Conservation (phyloP, 2,888 invertebrate genomes). For the Unio pictorum region DNA sequence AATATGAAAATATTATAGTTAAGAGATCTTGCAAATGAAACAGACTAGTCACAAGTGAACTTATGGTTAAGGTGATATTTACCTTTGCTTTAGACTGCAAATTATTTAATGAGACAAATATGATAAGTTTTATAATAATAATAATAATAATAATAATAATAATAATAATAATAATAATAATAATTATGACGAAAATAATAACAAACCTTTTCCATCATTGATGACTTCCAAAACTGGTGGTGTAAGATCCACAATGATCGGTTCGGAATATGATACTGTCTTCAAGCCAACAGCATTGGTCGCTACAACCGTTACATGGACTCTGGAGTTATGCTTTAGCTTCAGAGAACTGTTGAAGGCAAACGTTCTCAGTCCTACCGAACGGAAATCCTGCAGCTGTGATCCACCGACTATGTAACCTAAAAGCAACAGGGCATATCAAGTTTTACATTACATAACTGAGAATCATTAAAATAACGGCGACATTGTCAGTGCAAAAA, state of each 20-base stretch:
- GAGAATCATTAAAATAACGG: too few relatives aligned
- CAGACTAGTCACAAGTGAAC: neutral
- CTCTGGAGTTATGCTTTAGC: slow-evolving; percentile 36
- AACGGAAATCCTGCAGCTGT: slow-evolving; percentile 33
- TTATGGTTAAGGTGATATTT: neutral
- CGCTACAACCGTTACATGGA: slow-evolving; percentile 50
- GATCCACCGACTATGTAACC: slow-evolving; percentile 41
- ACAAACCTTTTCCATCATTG: slow-evolving; percentile 29
- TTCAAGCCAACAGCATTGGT: slow-evolving; percentile 43
- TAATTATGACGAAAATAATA: too few relatives aligned
- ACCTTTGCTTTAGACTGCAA: too few relatives aligned
- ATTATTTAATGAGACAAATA: too few relatives aligned
- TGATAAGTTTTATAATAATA: neutral
- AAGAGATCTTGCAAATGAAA: neutral
- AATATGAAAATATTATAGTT: neutral
- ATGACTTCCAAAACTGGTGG: slow-evolving; percentile 36
- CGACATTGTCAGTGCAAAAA: too few relatives aligned
- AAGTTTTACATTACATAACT: too few relatives aligned
- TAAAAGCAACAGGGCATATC: slow-evolving; percentile 2
- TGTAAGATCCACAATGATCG: slow-evolving; percentile 46
- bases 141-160: neutral
- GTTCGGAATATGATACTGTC: slow-evolving; percentile 36
- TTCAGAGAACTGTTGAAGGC: slow-evolving; percentile 29
- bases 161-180: neutral
- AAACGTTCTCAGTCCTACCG: slow-evolving; percentile 39